Percentiles rank a stretch among this genome's conserved stretches.
Evolutionary conservation across 2,113 vertebrate species (phyloP).

Genomic region (Rhinoderma darwinii): DNA sequence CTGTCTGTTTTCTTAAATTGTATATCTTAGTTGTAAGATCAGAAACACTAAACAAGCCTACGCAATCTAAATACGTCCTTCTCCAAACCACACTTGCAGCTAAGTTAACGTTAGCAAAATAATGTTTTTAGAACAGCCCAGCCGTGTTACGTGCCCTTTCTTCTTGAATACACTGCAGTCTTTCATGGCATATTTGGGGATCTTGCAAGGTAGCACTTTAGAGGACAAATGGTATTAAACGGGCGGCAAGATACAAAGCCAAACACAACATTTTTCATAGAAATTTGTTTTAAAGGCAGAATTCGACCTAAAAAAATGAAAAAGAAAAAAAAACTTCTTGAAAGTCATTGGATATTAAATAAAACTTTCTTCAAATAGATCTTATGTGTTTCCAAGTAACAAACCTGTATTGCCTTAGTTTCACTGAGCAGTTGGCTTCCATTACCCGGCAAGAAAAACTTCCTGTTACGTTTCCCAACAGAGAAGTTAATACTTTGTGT

Average conservation of each 20-base stretch:
- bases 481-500: too few relatives aligned
- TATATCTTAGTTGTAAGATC: constrained; percentile 51
- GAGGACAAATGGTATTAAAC: constrained; percentile 25
- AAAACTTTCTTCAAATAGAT: background rate
- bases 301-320: constrained; percentile 49
- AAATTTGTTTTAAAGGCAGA: constrained; percentile 47
- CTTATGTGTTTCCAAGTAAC: background rate
- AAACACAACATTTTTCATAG: constrained; percentile 52
- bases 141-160: background rate
- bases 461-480: background rate
- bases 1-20: constrained; percentile 55
- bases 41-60: constrained; percentile 52
- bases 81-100: constrained; percentile 55
- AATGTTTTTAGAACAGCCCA: constrained; percentile 8
- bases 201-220: constrained; percentile 42
- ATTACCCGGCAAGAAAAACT: background rate
- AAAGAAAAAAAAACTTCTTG: background rate
- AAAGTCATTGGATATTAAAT: constrained; percentile 4
- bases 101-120: constrained; percentile 52
- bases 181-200: constrained; percentile 47
- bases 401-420: background rate
- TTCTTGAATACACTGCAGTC: constrained; percentile 31
- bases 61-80: constrained; percentile 50
- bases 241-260: background rate
- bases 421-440: background rate